A percentile compares a stretch with the other conserved stretches of the same genome.
These are phyloP conservation scores for Hirtodrosophila confusa DNA, from an alignment of 2,888 invertebrate genomes.

Conservation along the genomic window DNA sequence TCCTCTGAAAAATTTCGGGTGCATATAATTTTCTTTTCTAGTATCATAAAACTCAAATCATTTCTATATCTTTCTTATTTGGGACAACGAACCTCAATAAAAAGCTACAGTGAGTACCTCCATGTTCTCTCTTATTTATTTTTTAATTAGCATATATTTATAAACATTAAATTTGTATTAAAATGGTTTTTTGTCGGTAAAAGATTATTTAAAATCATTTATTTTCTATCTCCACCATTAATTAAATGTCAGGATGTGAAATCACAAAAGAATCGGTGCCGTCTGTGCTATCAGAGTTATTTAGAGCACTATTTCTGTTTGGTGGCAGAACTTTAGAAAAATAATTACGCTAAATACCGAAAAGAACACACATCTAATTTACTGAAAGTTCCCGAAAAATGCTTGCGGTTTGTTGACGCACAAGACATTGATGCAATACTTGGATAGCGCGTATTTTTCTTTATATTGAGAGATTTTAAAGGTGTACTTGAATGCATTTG, in stretches of 20 bases:
- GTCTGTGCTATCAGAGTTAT: constrained; percentile 42
- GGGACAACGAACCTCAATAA: no score
- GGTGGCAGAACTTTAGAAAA: constrained; percentile 50
- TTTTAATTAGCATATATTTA: no score
- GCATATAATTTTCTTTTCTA: no score
- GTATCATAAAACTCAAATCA: no score
- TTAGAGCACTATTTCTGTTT: constrained; percentile 63
- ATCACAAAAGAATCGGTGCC: constrained; percentile 5
- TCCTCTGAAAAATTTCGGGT: no score
- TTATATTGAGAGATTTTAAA: neutral
- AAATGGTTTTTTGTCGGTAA: no score
- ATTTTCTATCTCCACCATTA: neutral
- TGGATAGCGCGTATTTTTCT: neutral
- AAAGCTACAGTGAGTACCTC: no score
- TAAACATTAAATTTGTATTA: no score
- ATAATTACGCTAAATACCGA: constrained; percentile 67
- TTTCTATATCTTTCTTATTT: no score
- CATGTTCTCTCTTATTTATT: no score
- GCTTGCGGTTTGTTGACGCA: constrained; percentile 1
- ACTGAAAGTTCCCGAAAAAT: constrained; percentile 33
- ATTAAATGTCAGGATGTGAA: constrained; percentile 39
- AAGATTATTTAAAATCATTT: no score
- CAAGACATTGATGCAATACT: constrained; percentile 3
- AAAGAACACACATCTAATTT: constrained; percentile 48
- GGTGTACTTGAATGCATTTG: no score